Percentiles rank a stretch among this genome's conserved stretches.
These are phyloP conservation scores for Lasioglossum pauxillum DNA, from an alignment of 2,888 invertebrate genomes.

Conservation along the genomic window DNA sequence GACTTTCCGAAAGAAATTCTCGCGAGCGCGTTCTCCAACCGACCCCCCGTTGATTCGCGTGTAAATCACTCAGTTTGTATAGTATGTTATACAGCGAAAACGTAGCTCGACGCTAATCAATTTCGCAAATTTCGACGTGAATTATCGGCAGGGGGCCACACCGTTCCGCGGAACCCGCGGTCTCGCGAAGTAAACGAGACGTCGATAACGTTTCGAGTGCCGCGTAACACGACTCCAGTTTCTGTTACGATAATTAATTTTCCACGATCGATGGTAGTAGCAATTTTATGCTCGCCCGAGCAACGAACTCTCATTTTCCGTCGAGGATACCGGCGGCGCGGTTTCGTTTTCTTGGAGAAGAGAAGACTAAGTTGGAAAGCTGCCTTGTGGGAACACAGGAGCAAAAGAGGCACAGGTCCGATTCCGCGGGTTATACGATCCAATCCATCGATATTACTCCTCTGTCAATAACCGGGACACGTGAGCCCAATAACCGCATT, in stretches of 20 bases:
- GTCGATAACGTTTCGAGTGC: conserved; percentile 7
- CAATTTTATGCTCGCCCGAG: neutral
- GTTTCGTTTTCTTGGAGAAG: neutral
- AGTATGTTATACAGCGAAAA: neutral
- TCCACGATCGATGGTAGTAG: neutral
- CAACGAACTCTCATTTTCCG: neutral
- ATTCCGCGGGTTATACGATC: neutral
- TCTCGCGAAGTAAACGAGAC: conserved; percentile 7
- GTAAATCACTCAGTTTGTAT: conserved; percentile 35
- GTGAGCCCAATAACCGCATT: conserved; percentile 9
- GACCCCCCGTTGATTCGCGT: neutral
- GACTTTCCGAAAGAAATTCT: conserved; percentile 4
- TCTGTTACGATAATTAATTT: conserved; percentile 26
- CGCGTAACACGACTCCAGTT: conserved; percentile 11
- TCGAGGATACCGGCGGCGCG: neutral
- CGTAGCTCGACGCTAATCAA: conserved; percentile 24
- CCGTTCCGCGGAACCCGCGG: neutral
- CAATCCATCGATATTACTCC: conserved; percentile 6
- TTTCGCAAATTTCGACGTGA: conserved; percentile 20
- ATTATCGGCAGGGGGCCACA: conserved; percentile 29
- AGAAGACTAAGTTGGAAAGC: neutral
- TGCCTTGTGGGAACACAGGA: neutral
- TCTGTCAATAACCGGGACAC: conserved; percentile 3
- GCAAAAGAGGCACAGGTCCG: neutral
- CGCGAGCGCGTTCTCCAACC: neutral